Evolutionary conservation across 2,113 vertebrate genomes (phyloP).

Genomic region (Todiramphus saurophagus): DNA sequence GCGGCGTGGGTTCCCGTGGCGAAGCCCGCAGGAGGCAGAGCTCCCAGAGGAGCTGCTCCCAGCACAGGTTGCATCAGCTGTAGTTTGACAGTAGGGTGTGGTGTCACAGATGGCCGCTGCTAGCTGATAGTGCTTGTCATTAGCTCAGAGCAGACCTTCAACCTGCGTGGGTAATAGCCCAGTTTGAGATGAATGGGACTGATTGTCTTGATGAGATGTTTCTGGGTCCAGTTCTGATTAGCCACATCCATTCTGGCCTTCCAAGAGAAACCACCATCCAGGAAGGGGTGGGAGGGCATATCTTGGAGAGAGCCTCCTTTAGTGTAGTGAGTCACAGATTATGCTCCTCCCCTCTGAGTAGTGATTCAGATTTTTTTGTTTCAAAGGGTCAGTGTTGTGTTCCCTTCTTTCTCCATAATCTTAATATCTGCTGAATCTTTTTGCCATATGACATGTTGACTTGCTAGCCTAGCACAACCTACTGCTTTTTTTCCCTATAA

Average conservation of each 20-base stretch:
- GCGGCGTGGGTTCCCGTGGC: rapidly evolving
- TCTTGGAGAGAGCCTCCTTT: not conserved
- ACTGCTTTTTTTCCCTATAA: not conserved
- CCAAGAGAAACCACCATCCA: not conserved
- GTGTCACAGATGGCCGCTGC: not conserved
- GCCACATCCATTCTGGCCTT: not conserved
- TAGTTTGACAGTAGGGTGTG: not conserved
- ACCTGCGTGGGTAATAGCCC: not conserved
- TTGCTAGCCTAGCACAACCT: not conserved
- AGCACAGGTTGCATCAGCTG: not conserved
- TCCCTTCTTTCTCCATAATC: not conserved
- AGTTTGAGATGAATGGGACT: not conserved
- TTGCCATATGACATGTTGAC: rapidly evolving
- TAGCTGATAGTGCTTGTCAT: not conserved
- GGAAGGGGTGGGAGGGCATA: not conserved
- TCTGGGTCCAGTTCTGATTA: not conserved
- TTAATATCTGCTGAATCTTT: not conserved
- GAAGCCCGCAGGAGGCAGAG: not conserved
- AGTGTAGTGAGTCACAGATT: not conserved
- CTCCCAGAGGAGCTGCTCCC: not conserved
- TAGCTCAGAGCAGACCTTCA: not conserved
- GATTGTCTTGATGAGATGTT: not conserved
- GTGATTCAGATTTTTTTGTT: not conserved
- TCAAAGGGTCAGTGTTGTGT: not conserved
- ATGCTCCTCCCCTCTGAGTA: constrained; percentile 1